phyloP scores from a whole-genome alignment of 2,888 invertebrate species.

The Agrypnus murinus region DNA sequence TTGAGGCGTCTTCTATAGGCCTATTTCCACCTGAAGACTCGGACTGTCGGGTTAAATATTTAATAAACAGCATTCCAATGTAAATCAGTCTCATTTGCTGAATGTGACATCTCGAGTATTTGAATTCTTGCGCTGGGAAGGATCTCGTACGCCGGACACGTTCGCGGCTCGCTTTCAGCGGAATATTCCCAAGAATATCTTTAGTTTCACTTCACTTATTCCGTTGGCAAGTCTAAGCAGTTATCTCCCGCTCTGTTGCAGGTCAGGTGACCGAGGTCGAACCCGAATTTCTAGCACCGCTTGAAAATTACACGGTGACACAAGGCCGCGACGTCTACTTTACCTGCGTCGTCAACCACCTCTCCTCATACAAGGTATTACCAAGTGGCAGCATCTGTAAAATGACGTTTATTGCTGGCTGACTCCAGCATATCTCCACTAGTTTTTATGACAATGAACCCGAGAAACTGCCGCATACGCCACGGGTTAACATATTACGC shows the following conservation, averaged over 20 bases:
- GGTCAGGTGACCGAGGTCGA: conserved; percentile 82
- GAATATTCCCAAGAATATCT: conserved; percentile 70
- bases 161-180: conserved; percentile 67
- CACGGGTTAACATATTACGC: conserved; percentile 65
- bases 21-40: conserved; percentile 46
- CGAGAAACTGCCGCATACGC: conserved; percentile 59
- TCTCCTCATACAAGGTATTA: conserved; percentile 88
- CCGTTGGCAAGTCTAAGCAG: conserved; percentile 66
- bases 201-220: conserved; percentile 70
- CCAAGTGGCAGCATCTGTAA: conserved; percentile 50
- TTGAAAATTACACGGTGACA: conserved; percentile 90
- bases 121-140: conserved; percentile 65
- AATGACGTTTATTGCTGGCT: conserved; percentile 60
- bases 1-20: conserved; percentile 52
- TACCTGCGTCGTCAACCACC: conserved; percentile 93
- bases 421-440: conserved; percentile 61
- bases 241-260: conserved; percentile 70
- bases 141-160: conserved; percentile 69
- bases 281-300: conserved; percentile 88
- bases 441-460: conserved; percentile 63
- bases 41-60: conserved; percentile 66
- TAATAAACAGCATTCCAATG: conserved; percentile 70
- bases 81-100: conserved; percentile 68
- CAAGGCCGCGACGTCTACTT: conserved; percentile 92
- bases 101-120: conserved; percentile 68